Base-by-base conservation (phyloP, 1,140 invertebrate species). In the Heliconius eleuchia region DNA sequence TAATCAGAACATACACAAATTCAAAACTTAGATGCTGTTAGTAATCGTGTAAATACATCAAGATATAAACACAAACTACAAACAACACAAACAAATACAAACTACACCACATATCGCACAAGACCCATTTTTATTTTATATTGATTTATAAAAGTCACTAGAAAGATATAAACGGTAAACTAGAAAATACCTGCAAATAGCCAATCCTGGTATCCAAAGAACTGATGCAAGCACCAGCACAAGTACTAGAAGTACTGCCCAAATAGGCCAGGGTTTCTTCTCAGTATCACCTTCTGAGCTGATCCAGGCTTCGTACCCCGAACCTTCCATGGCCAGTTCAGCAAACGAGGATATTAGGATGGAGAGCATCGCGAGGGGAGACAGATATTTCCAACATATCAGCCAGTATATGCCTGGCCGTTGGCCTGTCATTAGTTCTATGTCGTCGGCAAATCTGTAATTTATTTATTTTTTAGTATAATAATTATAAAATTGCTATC, bases 301-400 rank as follows among this genome's bases (percentile, higher is more conserved):
- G 39, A 98, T 96, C 98, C 98, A 99, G 3, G 97, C 98, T 42
- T 97, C 96, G 92, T 99, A 94, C 30, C 96, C 97, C 34, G 97
- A 98, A 0, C 98, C 98, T 81, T 98, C 96, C 1, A 96, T 95
- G 0, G 97, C 95, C 75, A 98, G 97, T 87, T 99, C 97, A 70
- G 97, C 95, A 85, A 99, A 96, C 52, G 98, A 98, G 0, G 98
- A 97, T 34, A 97, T 93, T 13, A 99, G 94, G 84, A 99, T 98
- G 79, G 97, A 96, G 27, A 98, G 91, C 98, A 99, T 99, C 2
- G 98, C 98, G 74, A 97, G 88, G 0, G 98, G 98, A 37, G 98
- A 98, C 13, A 99, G 91, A 85, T 98, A 99, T 87, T 98, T 98
- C 98, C 98, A 99, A 91, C 98, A 99, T 81, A 99, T 96, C 80